phyloP scores from a whole-genome alignment of 2,797 vertebrate species.

The Eutrigla gurnardus region DNA sequence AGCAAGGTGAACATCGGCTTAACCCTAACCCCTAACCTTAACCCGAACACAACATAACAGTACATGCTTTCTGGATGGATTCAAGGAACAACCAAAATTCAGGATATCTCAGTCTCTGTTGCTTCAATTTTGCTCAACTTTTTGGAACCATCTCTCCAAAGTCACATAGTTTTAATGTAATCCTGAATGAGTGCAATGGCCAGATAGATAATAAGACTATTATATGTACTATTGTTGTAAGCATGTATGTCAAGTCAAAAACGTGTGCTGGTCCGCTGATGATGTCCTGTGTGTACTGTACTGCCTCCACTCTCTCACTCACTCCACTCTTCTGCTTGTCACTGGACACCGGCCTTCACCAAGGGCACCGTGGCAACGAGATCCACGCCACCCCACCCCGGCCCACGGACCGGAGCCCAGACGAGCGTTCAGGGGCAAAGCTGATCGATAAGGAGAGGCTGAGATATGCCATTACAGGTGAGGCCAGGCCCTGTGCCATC shows the following conservation, averaged over 20 bases:
- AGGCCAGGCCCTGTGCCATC: slow-evolving; percentile 73
- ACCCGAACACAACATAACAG: background rate
- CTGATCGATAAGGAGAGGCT: slow-evolving; percentile 74
- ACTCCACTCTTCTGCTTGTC: slow-evolving; percentile 63
- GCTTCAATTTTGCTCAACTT: background rate
- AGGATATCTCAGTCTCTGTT: background rate
- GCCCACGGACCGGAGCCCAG: slow-evolving; percentile 73
- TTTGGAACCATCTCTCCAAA: background rate
- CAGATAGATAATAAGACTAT: too few relatives aligned
- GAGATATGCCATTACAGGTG: slow-evolving; percentile 81
- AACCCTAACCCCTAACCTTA: too few relatives aligned
- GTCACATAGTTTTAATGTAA: background rate
- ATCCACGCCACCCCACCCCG: slow-evolving; percentile 56
- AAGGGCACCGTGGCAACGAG: slow-evolving; percentile 80
- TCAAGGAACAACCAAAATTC: background rate
- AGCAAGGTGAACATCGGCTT: too few relatives aligned
- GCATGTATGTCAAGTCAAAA: background rate
- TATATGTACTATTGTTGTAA: too few relatives aligned
- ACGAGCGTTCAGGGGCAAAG: slow-evolving; percentile 73
- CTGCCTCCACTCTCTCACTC: slow-evolving; percentile 39
- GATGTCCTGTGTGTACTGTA: slow-evolving; percentile 34
- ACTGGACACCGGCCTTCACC: slow-evolving; percentile 78
- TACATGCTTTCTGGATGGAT: background rate
- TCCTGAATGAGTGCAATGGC: background rate
- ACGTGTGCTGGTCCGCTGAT: slow-evolving; percentile 11